These are phyloP conservation scores for Numida meleagris DNA, from an alignment of 2,113 vertebrate species.

Conservation along the genomic window DNA sequence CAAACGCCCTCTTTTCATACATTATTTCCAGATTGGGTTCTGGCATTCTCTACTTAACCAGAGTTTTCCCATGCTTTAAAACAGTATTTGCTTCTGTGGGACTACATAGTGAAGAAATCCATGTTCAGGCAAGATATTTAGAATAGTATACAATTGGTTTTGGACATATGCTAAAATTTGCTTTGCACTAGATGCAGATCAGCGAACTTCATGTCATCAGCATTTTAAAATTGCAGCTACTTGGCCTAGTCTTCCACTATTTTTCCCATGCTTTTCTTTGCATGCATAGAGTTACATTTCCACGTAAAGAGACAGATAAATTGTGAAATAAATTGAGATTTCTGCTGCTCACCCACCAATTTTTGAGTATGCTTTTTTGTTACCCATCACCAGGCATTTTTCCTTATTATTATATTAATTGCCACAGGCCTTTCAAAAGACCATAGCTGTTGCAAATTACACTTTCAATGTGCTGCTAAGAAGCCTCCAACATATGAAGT, in stretches of 20 bases:
- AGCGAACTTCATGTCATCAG: background rate
- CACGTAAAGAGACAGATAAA: background rate
- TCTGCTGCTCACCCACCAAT: background rate
- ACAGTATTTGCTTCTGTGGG: background rate
- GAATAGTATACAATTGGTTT: background rate
- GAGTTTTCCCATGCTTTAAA: constrained; percentile 5
- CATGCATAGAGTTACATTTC: background rate
- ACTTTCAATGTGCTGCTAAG: background rate
- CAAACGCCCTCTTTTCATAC: background rate
- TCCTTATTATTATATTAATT: background rate
- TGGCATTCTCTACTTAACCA: constrained; percentile 6
- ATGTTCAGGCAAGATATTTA: background rate
- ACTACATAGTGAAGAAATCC: background rate
- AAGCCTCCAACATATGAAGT: background rate
- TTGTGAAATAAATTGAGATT: background rate
- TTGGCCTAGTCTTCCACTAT: background rate
- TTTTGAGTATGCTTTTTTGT: background rate
- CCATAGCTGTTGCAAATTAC: background rate
- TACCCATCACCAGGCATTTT: background rate
- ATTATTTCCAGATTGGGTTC: constrained; percentile 35
- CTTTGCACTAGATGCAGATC: background rate
- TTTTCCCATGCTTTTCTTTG: background rate
- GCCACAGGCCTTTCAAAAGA: background rate
- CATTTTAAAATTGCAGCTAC: background rate
- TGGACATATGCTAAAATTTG: background rate